Conservation (phyloP, 2,113 vertebrate species). For the Tylochromis polylepis region DNA sequence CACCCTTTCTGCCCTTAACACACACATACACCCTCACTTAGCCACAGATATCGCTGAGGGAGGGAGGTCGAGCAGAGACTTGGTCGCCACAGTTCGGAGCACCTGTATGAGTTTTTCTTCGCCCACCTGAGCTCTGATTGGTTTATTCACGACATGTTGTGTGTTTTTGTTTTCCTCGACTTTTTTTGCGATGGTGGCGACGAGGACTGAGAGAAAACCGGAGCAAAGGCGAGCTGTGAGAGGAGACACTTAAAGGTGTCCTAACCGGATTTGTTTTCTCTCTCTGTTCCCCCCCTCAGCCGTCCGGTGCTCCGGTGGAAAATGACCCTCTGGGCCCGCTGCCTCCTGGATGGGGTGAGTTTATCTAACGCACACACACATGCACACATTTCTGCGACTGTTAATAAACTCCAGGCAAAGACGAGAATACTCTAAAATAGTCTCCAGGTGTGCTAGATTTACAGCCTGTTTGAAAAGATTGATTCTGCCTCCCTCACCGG, state of each 20-base stretch:
- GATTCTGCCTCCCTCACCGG: not conserved
- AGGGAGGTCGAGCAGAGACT: not conserved
- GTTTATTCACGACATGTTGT: not conserved
- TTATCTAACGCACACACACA: not conserved
- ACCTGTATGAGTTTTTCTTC: not conserved
- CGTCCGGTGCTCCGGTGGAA: conserved; percentile 81
- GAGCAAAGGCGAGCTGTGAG: not conserved
- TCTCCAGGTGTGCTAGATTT: not conserved
- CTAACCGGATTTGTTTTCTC: conserved; percentile 60
- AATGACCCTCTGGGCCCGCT: conserved; percentile 92
- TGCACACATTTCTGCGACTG: not conserved
- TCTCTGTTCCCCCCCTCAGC: conserved; percentile 76
- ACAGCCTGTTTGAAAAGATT: not conserved
- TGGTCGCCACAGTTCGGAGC: not conserved
- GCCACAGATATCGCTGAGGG: not conserved
- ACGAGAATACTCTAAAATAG: not conserved
- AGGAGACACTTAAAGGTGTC: conserved; percentile 7
- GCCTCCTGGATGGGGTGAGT: conserved; percentile 98
- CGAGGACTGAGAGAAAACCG: not conserved
- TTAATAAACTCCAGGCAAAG: not conserved
- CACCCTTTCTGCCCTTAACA: not conserved
- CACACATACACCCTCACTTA: not conserved
- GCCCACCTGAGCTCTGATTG: not conserved
- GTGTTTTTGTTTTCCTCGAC: not conserved
- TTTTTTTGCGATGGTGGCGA: not conserved